phyloP scores from a whole-genome alignment of 2,113 vertebrate genomes.

The Megaceryle torquata region DNA sequence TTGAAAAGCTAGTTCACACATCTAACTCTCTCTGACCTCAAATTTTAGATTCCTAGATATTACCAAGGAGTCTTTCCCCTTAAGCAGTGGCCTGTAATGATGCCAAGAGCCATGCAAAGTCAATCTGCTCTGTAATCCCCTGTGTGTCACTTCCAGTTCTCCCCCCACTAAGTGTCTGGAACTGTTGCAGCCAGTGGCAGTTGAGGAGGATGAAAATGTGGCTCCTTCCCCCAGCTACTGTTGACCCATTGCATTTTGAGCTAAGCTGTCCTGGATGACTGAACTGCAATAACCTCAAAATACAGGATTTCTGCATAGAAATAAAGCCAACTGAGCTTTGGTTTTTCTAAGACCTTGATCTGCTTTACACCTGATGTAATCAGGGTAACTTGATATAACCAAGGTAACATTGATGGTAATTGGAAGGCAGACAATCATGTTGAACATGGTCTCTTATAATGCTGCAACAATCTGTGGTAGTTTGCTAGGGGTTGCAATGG shows the following conservation, averaged over 20 bases:
- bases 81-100: neutral
- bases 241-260: neutral
- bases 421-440: neutral
- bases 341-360: neutral
- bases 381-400: neutral
- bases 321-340: neutral
- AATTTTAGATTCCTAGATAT: neutral
- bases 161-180: accelerated
- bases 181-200: neutral
- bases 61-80: neutral
- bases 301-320: neutral
- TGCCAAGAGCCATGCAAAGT: neutral
- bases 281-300: neutral
- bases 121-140: neutral
- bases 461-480: neutral
- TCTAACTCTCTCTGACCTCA: neutral
- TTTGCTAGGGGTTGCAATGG: neutral
- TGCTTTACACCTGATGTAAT: neutral
- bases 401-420: neutral
- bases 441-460: neutral
- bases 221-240: neutral
- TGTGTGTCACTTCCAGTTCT: neutral
- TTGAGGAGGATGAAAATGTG: neutral
- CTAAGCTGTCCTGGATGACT: neutral
- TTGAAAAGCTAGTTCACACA: neutral